Base-by-base conservation (phyloP, 2,888 invertebrate genomes). In the Macrophya annulata region DNA sequence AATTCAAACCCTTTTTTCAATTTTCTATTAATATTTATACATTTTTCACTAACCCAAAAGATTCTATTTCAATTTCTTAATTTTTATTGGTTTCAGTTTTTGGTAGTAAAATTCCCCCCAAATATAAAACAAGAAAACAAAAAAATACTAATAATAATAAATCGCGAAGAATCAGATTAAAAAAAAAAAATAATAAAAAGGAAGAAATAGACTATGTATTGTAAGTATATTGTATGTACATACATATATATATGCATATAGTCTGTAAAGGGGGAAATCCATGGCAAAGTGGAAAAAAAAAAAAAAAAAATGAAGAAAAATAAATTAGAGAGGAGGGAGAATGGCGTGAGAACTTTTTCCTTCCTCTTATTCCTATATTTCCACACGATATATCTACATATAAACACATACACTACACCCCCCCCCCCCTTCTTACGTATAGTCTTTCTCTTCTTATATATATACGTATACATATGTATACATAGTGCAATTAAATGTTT, bases 61-160 rank as follows among this genome's bases (percentile, higher is more conserved):
- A n/a, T n/a, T n/a, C n/a, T n/a, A n/a, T n/a, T n/a, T n/a, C n/a
- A n/a, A n/a, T n/a, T n/a, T n/a, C n/a, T n/a, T n/a, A n/a, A n/a
- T n/a, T n/a, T n/a, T n/a, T n/a, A n/a, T n/a, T 48, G 10, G 48
- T 48, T 31, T 31, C 3, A n/a, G 31, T 31, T 31, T 31, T 3
- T 31, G 31, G 31, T 31, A 3, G 3, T 31, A 31, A 31, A 31
- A 31, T 31, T 31, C 31, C 31, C 31, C 48, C 48, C 1, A 48
- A 48, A 48, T 48, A 8, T 31, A 3, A 31, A 31, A 31, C 1
- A 31, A 31, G 3, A 31, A 31, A 31, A 31, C 3, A 2, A 31
- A 31, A 31, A 31, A 31, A 89, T 90, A 89, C 87, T 86, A 90
- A 90, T 90, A 90, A n/a, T n/a, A n/a, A n/a, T n/a, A 81, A 79